Conservation (phyloP, 2,888 invertebrate genomes). For the Rhorus exstirpatorius region DNA sequence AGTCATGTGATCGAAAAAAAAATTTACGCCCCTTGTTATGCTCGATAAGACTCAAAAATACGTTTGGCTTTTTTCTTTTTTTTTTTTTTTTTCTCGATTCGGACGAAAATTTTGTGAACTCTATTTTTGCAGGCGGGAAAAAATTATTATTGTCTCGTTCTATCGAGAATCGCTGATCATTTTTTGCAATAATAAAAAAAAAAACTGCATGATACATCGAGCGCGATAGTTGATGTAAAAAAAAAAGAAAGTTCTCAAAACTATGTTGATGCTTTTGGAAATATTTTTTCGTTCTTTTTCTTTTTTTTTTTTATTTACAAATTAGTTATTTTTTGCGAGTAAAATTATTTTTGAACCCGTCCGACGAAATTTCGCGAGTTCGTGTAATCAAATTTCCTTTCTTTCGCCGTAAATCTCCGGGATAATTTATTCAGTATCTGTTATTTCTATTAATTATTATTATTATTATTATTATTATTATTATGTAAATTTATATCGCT, state of each 20-base stretch:
- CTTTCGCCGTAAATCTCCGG: slow-evolving; percentile 2
- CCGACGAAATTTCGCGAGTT: not conserved
- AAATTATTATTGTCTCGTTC: not conserved
- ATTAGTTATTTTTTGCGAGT: not conserved
- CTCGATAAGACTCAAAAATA: slow-evolving; percentile 44
- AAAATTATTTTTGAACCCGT: no score
- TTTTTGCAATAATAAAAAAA: no score
- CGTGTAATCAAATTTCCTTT: slow-evolving; percentile 6
- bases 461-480: no score
- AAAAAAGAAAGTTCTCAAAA: not conserved
- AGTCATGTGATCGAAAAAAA: slow-evolving; percentile 81
- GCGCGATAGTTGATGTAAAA: not conserved
- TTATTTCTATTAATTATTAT: slow-evolving; percentile 58
- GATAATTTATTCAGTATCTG: slow-evolving; percentile 52
- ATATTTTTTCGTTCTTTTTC: slow-evolving; percentile 15
- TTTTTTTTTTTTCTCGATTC: not conserved
- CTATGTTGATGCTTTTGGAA: slow-evolving; percentile 3
- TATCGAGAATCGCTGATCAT: no score
- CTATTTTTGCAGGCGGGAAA: not conserved
- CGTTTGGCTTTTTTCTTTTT: no score
- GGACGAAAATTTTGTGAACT: slow-evolving; percentile 1
- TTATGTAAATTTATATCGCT: slow-evolving; percentile 53
- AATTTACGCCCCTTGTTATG: slow-evolving; percentile 26
- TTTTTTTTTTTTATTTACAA: slow-evolving; percentile 9
- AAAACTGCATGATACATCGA: not conserved